A percentile compares a stretch with the other conserved stretches of the same genome.
These are phyloP conservation scores for Drosophila athabasca DNA, from an alignment of 1,140 invertebrate species.

Conservation along the genomic window DNA sequence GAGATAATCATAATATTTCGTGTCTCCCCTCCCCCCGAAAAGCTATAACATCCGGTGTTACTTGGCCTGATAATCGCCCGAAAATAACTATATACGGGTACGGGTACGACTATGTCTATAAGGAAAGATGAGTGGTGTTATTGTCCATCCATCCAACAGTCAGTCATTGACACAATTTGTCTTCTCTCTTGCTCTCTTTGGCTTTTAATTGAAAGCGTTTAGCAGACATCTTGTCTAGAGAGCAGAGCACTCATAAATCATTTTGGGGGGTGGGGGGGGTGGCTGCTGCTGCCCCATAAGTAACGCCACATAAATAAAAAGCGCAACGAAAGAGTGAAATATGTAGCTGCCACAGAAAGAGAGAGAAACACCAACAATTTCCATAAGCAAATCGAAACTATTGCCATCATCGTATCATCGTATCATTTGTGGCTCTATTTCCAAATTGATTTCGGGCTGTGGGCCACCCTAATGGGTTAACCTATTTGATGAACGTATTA, in stretches of 20 bases:
- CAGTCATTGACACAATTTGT: constrained; percentile 65
- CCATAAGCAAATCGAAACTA: not conserved
- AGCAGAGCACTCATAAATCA: constrained; percentile 66
- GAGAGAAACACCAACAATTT: not conserved
- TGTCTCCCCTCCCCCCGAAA: constrained; percentile 4
- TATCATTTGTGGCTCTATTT: constrained; percentile 36
- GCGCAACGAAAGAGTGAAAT: constrained; percentile 43
- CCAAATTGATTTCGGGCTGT: constrained; percentile 17
- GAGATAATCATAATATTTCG: constrained; percentile 39
- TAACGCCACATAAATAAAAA: constrained; percentile 81
- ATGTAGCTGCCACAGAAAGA: no score
- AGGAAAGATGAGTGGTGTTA: constrained; percentile 10
- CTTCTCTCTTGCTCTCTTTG: constrained; percentile 53
- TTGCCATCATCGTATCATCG: not conserved
- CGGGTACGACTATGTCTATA: not conserved
- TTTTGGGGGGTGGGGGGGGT: constrained; percentile 16
- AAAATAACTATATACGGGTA: constrained; percentile 7
- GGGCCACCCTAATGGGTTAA: constrained; percentile 45
- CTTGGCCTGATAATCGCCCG: constrained; percentile 22
- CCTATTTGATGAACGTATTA: constrained; percentile 57
- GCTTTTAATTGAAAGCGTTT: constrained; percentile 75
- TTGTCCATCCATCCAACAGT: constrained; percentile 13
- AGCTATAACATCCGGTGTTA: constrained; percentile 32
- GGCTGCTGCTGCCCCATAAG: constrained; percentile 50
- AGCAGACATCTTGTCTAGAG: constrained; percentile 62